These are phyloP conservation scores for Coregonus clupeaformis DNA, from an alignment of 2,113 vertebrate species.

Conservation along the genomic window DNA sequence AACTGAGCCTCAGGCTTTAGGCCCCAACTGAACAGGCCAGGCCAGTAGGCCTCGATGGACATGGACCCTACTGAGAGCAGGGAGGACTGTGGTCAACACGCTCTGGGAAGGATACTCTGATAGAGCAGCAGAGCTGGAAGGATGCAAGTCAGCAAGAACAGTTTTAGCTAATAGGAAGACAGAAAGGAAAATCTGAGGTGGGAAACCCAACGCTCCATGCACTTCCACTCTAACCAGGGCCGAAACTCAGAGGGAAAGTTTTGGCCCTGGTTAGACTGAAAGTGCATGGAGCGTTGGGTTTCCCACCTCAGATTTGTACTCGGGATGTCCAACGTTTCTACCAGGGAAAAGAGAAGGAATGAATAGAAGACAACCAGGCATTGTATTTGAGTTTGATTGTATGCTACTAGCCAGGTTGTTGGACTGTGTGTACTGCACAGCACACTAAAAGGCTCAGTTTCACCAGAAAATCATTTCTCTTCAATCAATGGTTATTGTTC, in stretches of 20 bases:
- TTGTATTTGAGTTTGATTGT: not conserved
- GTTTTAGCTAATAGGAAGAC: not conserved
- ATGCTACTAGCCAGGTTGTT: not conserved
- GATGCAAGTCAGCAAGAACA: not conserved
- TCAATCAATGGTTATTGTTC: too few species aligned
- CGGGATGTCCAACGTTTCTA: not conserved
- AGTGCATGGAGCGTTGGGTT: not conserved
- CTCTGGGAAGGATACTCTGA: not conserved
- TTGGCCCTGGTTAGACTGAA: not conserved
- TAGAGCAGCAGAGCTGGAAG: not conserved
- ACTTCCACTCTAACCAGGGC: not conserved
- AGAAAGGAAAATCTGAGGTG: not conserved
- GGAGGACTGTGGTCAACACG: not conserved
- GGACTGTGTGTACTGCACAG: not conserved
- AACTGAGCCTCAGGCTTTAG: slow-evolving; percentile 71
- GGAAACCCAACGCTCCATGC: not conserved
- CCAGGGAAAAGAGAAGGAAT: not conserved
- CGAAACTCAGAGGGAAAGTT: not conserved
- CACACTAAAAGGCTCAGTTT: not conserved
- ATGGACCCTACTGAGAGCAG: not conserved
- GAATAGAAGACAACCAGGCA: not conserved
- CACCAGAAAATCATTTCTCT: not conserved
- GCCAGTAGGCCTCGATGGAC: not conserved
- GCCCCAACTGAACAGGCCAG: not conserved
- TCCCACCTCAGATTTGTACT: not conserved